Base-by-base conservation (phyloP, 2,888 invertebrate genomes). In the Chrysina gloriosa region DNA sequence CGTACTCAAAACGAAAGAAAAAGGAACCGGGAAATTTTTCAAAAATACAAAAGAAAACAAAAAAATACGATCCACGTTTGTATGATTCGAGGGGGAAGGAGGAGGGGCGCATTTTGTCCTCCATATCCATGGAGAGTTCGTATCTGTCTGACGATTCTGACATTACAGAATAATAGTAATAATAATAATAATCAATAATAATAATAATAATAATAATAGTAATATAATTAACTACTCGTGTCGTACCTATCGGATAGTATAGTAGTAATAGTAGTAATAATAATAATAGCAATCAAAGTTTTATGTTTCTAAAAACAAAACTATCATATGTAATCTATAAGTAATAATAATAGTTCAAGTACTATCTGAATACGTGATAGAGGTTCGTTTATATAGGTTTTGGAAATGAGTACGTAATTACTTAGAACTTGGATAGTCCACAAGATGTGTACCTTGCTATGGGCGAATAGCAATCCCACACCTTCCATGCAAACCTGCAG, bases 401-500 rank as follows among this genome's bases (percentile, higher is more conserved):
- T 21, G 45, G 42, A 61, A 42, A 61, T 42, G 42, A 61, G 58
- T 42, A 61, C 58, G 58, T 61, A 61, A 45, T 61, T 61, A 42
- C 58, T 52, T 52, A 52, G 42, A 61, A 42, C 27, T 42, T 16
- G 16, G 16, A 14, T 42, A 61, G 58, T 61, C 27, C 39, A 61
- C 58, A 61, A 42, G 39, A 61, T 61, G 71, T 73, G 74, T 92
- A 98, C 98, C 97, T 99, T 98, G 92, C 97, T 97, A 85, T 97
- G 97, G 78, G 97, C 97, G 88, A 99, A 98, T 79, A 98, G 93
- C 76, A 99, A 91, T 77, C 97, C 97, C 79, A 99, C 97, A 80
- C 99, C 99, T 85, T 99, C 98, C 91, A 99, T 96, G 89, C 98
- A 98, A 83, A 98, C 98, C 89, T 95, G 95, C 77, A 99, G 90